Evolutionary conservation across 2,888 invertebrate species (phyloP).

Genomic region (Pediacus dermestoides): DNA sequence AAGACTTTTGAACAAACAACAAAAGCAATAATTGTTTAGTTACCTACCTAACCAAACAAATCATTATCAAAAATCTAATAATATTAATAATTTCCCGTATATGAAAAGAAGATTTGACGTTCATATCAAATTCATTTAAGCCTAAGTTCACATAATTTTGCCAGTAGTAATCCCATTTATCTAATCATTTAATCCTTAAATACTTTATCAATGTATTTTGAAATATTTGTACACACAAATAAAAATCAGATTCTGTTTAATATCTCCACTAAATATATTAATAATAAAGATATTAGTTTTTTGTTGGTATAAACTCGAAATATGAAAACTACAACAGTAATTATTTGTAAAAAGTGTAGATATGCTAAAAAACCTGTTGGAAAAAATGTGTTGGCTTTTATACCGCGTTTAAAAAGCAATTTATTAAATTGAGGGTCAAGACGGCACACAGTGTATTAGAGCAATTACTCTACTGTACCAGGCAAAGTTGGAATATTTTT

Average conservation of each 20-base stretch:
- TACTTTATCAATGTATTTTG: conserved; percentile 36
- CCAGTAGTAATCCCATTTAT: conserved; percentile 40
- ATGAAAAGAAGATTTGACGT: no score
- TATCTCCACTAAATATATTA: neutral
- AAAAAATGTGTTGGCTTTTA: neutral
- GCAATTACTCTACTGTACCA: neutral
- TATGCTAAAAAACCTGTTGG: no score
- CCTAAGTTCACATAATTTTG: conserved; percentile 42
- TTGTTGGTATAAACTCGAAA: no score
- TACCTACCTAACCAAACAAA: no score
- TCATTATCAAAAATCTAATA: no score
- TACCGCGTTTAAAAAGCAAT: no score
- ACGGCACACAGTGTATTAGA: conserved; percentile 1
- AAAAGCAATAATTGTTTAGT: no score
- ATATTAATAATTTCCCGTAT: no score
- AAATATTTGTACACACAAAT: conserved; percentile 26
- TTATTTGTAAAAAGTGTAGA: no score
- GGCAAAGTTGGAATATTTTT: neutral
- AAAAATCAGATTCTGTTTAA: neutral
- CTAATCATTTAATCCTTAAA: conserved; percentile 39
- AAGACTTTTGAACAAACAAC: no score
- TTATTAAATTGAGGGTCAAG: conserved; percentile 2
- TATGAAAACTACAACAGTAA: no score
- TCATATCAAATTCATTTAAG: no score
- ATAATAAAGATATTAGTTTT: neutral